Base-by-base conservation (phyloP, 2,888 invertebrate species). In the Scotopteryx bipunctaria region DNA sequence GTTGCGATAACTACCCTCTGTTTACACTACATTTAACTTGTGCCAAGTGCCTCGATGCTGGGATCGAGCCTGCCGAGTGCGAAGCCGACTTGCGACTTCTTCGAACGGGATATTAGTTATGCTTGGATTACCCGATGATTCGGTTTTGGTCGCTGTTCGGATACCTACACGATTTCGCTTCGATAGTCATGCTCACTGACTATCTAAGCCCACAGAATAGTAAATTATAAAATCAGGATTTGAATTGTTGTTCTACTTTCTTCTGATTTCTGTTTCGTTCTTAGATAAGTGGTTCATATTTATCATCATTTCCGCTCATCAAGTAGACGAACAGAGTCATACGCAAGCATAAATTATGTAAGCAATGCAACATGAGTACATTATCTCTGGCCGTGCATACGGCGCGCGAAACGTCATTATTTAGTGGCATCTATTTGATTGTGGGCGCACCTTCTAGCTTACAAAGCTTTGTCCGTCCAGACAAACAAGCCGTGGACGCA, bases 11-110 rank as follows among this genome's bases (percentile, higher is more conserved):
- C 86, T 81, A 83, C 82, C 63, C 82, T 78, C 80, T 83, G 83
- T 86, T 86, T 85, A 85, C 87, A 76, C 78, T 86, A 86, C 85
- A 87, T 86, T 87, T 80, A 86, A 86, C 86, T 86, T 85, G 79
- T 71, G 81, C 81, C 78, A 80, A 83, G 83, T 81, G 75, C 76
- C 67, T 66, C 63, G 52, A 56, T 57, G 38, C 53, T 50, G 49
- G 66, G 58, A 59, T 64, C 58, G 61, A 56, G 51, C 57, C 63
- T 56, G 50, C 58, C 53, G 66, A 67, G 71, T 66, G 64, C 58
- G 64, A 65, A 59, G 68, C 64, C 66, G 63, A 71, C 69, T 70
- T 70, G 67, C 67, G 69, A 67, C 66, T 66, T 63, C 61, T 63
- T 61, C 67, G 62, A 71, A 70, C 57, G 67, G 60, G 64, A 68